Conservation (phyloP, 2,113 vertebrate species). For the Amia ocellicauda region DNA sequence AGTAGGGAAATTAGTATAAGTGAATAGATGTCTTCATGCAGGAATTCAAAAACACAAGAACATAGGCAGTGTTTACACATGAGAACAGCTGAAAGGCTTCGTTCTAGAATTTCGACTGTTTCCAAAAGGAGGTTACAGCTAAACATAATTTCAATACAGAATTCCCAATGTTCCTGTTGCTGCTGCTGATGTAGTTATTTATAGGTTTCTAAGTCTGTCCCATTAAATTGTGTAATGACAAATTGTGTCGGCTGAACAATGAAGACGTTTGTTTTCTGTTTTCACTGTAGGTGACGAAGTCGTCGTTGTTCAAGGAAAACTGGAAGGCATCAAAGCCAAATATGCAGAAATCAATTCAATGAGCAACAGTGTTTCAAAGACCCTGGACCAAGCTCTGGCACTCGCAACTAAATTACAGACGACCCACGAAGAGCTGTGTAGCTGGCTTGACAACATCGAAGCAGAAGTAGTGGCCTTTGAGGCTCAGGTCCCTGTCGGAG, state of each 20-base stretch:
- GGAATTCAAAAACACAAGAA: no score
- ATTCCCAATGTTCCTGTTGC: no score
- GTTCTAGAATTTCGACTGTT: neutral
- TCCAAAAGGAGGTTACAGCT: neutral
- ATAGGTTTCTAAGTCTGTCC: no score
- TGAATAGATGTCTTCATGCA: no score
- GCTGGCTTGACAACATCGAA: constrained; percentile 82
- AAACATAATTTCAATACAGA: no score
- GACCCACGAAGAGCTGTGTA: constrained; percentile 69
- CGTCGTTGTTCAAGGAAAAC: constrained; percentile 90
- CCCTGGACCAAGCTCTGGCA: constrained; percentile 76
- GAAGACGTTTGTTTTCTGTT: neutral
- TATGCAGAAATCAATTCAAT: constrained; percentile 85
- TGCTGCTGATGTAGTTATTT: no score
- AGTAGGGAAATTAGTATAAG: neutral
- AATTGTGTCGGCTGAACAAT: no score
- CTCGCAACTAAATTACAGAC: constrained; percentile 75
- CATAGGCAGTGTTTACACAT: no score
- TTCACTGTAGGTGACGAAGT: constrained; percentile 87
- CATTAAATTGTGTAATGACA: no score
- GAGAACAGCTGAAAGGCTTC: no score
- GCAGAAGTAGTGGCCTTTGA: constrained; percentile 70
- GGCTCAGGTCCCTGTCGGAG: constrained; percentile 61
- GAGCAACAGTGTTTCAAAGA: constrained; percentile 76
- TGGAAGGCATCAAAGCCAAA: constrained; percentile 89